A percentile compares a stretch with the other conserved stretches of the same genome.
These are phyloP conservation scores for Cinara cedri DNA, from an alignment of 2,888 invertebrate species.

Conservation along the genomic window DNA sequence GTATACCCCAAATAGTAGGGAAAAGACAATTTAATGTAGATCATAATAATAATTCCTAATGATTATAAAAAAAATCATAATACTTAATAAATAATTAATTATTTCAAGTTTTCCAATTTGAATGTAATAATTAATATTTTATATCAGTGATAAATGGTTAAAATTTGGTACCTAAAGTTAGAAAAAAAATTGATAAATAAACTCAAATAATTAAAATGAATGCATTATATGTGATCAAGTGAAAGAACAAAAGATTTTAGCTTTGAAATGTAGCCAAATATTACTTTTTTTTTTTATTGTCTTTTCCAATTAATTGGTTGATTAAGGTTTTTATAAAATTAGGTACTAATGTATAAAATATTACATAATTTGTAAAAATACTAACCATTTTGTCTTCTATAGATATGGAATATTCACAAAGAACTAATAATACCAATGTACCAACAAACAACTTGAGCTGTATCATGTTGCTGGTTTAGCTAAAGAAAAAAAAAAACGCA, in stretches of 20 bases:
- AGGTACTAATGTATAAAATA: not conserved
- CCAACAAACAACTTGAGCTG: conserved; percentile 16
- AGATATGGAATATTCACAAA: conserved; percentile 15
- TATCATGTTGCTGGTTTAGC: conserved; percentile 1
- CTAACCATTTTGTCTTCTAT: conserved; percentile 37
- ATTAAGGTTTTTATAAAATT: too few relatives aligned
- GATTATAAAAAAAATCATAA: too few relatives aligned
- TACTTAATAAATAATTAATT: too few relatives aligned
- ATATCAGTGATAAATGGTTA: too few relatives aligned
- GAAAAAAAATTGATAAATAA: too few relatives aligned
- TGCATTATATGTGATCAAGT: not conserved
- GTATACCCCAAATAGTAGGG: too few relatives aligned
- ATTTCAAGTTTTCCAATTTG: too few relatives aligned
- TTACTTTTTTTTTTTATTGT: not conserved
- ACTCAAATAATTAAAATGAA: too few relatives aligned
- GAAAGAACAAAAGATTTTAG: not conserved
- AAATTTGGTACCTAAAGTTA: too few relatives aligned
- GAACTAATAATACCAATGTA: conserved; percentile 8
- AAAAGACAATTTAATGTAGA: too few relatives aligned
- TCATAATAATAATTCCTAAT: too few relatives aligned
- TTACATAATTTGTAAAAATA: not conserved
- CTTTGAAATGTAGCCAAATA: not conserved
- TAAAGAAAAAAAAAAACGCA: conserved; percentile 12
- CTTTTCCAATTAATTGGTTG: not conserved
- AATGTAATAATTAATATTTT: not conserved